Conservation (phyloP, 64 coral and sea anemone species). For the Trachythela sp. region DNA sequence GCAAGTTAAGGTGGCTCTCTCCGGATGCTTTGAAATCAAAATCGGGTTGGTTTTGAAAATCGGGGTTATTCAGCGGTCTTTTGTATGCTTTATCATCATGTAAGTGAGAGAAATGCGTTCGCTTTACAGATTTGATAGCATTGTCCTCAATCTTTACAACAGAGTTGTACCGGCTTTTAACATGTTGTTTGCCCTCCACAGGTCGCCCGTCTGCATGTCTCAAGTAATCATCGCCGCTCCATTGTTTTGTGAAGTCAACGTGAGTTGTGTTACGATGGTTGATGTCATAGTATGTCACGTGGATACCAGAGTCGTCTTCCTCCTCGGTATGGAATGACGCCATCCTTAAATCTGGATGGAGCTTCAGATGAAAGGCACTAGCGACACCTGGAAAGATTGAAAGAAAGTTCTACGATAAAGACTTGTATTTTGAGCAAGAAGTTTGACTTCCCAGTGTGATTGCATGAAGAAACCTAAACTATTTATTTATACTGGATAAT, state of each 20-base stretch:
- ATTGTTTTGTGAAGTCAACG: too few relatives aligned
- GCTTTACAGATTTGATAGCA: not conserved
- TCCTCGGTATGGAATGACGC: conserved; percentile 33
- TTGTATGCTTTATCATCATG: not conserved
- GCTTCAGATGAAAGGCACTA: conserved; percentile 60
- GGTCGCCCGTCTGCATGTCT: conserved; percentile 59
- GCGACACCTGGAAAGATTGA: conserved; percentile 45
- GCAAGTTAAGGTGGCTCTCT: not conserved
- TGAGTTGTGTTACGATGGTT: too few relatives aligned
- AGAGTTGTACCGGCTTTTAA: too few relatives aligned
- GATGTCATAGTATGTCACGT: too few relatives aligned
- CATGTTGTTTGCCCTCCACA: conserved; percentile 41
- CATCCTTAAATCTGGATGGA: not conserved
- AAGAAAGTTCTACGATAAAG: not conserved
- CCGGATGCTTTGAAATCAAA: not conserved
- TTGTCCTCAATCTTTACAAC: not conserved
- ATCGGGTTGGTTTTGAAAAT: not conserved
- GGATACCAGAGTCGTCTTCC: too few relatives aligned
- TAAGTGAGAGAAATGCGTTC: not conserved
- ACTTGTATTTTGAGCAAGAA: too few relatives aligned
- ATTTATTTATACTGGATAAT: too few relatives aligned
- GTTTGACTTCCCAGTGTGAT: too few relatives aligned
- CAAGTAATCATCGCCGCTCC: conserved; percentile 59
- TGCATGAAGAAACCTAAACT: too few relatives aligned
- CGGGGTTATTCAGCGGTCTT: not conserved